Conservation (phyloP, 2,797 vertebrate genomes). For the Eidolon dupreanum region DNA sequence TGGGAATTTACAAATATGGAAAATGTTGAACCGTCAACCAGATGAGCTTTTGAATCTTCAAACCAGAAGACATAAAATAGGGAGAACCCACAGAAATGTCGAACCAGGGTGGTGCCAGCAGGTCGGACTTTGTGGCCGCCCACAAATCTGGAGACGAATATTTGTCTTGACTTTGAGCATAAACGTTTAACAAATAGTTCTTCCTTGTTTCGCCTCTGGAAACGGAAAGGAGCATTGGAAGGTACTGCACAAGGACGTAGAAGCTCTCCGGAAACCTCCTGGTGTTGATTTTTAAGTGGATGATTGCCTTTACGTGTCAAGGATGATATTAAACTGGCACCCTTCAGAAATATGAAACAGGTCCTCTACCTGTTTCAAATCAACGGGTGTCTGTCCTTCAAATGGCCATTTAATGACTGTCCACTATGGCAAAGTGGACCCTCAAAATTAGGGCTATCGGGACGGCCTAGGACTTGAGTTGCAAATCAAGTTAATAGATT, state of each 20-base stretch:
- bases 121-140: background rate
- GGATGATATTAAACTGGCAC: background rate
- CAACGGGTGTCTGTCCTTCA: rapidly evolving
- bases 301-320: background rate
- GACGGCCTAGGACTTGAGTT: background rate
- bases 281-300: background rate
- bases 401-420: too few relatives aligned
- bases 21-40: background rate
- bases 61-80: background rate
- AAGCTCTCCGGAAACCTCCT: background rate
- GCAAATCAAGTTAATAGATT: too few relatives aligned
- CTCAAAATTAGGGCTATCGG: background rate
- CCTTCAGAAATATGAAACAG: background rate
- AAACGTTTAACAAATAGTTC: rapidly evolving
- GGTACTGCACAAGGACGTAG: background rate
- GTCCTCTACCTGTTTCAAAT: background rate
- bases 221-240: background rate
- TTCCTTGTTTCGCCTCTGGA: background rate
- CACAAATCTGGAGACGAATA: rapidly evolving
- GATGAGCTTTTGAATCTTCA: background rate
- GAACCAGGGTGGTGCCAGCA: background rate
- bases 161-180: background rate
- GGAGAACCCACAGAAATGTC: background rate
- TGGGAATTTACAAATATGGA: background rate
- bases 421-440: background rate